A percentile compares a stretch with the other conserved stretches of the same genome.
phyloP scores from a whole-genome alignment of 1,140 invertebrate genomes.

The Drosophila ercepeae region DNA sequence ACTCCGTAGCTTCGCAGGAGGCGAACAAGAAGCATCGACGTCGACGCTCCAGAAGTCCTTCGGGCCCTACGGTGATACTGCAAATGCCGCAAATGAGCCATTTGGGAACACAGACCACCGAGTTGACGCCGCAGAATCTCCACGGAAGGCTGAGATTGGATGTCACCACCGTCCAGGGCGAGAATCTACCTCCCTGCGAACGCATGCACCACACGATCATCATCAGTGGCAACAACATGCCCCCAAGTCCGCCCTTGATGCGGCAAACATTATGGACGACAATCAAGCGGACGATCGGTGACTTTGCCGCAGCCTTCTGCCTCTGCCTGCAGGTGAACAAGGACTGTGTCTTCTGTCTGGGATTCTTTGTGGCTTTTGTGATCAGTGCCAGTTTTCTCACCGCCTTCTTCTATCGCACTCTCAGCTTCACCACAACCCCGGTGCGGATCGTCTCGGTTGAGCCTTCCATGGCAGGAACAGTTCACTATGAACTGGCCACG shows the following conservation, averaged over 20 bases:
- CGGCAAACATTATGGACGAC: constrained; percentile 15
- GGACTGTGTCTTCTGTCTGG: constrained; percentile 78
- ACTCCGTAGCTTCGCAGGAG: constrained; percentile 24
- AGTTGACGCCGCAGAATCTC: background rate
- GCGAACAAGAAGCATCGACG: constrained; percentile 18
- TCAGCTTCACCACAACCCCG: constrained; percentile 40
- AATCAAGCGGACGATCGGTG: constrained; percentile 35
- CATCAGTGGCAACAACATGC: constrained; percentile 47
- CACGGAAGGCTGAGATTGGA: constrained; percentile 12
- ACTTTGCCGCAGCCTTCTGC: constrained; percentile 67
- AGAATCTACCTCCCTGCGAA: constrained; percentile 49
- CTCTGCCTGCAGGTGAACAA: constrained; percentile 77
- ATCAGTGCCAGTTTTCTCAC: constrained; percentile 77
- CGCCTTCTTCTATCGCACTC: constrained; percentile 77
- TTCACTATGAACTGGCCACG: constrained; percentile 18
- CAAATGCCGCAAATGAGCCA: constrained; percentile 23
- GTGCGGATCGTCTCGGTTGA: constrained; percentile 4
- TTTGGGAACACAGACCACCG: constrained; percentile 52
- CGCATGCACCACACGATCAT: constrained; percentile 61
- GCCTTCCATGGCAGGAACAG: background rate
- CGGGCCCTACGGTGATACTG: constrained; percentile 1
- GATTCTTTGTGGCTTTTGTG: constrained; percentile 77
- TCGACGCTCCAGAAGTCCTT: background rate
- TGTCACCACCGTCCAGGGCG: background rate
- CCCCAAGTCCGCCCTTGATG: background rate